phyloP scores from a whole-genome alignment of 1,140 invertebrate species.

The Rhagoletis pomonella region DNA sequence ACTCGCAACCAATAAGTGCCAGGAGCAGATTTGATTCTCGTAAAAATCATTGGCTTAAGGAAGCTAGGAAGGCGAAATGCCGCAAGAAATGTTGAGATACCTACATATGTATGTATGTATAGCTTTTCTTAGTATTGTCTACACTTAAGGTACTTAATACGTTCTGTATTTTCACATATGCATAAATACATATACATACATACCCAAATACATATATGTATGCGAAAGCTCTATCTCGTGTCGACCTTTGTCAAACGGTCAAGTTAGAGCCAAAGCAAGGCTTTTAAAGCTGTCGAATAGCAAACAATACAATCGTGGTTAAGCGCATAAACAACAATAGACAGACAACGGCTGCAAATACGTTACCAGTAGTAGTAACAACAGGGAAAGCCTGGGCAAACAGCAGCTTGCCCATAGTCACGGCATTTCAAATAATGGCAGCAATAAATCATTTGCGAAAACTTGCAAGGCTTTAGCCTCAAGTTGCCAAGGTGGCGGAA shows the following conservation, averaged over 20 bases:
- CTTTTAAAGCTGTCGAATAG: slow-evolving; percentile 1
- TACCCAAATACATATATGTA: neutral
- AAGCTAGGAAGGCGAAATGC: neutral
- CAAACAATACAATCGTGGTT: slow-evolving; percentile 17
- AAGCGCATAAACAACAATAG: slow-evolving; percentile 24
- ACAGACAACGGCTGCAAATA: neutral
- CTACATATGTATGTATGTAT: neutral
- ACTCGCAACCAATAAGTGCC: slow-evolving; percentile 25
- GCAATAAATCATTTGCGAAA: slow-evolving; percentile 42
- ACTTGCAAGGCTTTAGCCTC: slow-evolving; percentile 3
- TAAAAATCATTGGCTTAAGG: neutral
- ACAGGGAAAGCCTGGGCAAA: neutral
- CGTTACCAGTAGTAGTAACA: neutral
- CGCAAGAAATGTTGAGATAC: neutral
- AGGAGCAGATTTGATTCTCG: neutral
- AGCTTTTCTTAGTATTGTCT: too few species aligned
- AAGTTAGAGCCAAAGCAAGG: neutral
- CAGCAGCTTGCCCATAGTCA: slow-evolving; percentile 14
- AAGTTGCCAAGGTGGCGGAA: neutral
- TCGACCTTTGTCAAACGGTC: neutral
- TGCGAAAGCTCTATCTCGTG: neutral
- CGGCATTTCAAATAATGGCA: slow-evolving; percentile 29
- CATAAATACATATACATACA: neutral
- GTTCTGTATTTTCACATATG: neutral
- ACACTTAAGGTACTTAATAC: too few species aligned